These are phyloP conservation scores for Oreochromis aureus DNA, from an alignment of 2,113 vertebrate species.

Conservation along the genomic window DNA sequence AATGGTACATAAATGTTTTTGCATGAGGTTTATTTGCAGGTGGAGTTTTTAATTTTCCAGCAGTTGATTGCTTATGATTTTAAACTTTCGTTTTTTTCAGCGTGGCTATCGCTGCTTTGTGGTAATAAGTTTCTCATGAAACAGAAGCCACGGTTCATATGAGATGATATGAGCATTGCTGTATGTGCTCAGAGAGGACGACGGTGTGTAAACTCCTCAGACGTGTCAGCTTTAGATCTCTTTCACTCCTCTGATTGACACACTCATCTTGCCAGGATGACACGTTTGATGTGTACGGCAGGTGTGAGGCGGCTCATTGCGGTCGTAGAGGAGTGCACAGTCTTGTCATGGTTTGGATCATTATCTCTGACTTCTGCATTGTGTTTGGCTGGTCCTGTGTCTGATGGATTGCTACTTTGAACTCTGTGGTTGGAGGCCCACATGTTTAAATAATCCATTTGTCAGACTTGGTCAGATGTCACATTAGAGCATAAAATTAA, in stretches of 20 bases:
- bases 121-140: not conserved
- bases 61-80: not conserved
- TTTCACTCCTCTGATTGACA: not conserved
- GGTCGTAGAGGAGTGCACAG: accelerated
- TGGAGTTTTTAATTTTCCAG: not conserved
- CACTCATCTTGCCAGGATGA: not conserved
- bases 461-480: not conserved
- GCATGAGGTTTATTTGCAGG: not conserved
- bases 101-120: not conserved
- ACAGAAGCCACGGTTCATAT: accelerated
- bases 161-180: not conserved
- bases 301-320: not conserved
- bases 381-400: not conserved
- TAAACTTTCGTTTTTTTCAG: accelerated
- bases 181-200: accelerated
- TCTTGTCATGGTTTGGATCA: not conserved
- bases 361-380: not conserved
- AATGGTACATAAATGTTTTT: not conserved
- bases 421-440: not conserved
- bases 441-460: not conserved
- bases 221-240: not conserved
- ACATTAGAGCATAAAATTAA: not conserved
- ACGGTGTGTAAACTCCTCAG: not conserved
- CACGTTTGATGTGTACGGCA: not conserved
- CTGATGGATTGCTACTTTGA: not conserved